Evolutionary conservation across 2,113 vertebrate genomes (phyloP).

Genomic region (Anoplopoma fimbria): DNA sequence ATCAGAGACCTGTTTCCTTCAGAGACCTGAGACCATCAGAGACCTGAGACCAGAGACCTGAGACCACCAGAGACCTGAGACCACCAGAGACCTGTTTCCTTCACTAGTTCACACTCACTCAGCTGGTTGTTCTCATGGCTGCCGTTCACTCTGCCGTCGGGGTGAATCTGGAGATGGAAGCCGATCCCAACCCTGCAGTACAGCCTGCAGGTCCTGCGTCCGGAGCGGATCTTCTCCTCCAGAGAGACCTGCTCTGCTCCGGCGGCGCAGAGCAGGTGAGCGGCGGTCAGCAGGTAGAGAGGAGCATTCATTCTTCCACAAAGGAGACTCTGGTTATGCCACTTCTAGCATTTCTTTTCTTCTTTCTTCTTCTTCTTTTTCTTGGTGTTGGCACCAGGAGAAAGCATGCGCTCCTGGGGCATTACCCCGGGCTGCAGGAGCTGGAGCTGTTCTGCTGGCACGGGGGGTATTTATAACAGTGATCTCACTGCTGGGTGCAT

Average conservation of each 20-base stretch:
- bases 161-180: slow-evolving; percentile 97
- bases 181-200: slow-evolving; percentile 97
- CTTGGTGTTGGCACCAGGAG: too few species aligned
- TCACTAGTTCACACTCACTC: too few species aligned
- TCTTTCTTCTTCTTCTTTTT: slow-evolving; percentile 58
- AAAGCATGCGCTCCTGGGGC: slow-evolving; percentile 75
- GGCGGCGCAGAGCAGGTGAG: slow-evolving; percentile 83
- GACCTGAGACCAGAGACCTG: too few species aligned
- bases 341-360: slow-evolving; percentile 79
- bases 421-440: slow-evolving; percentile 74
- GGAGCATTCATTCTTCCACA: slow-evolving; percentile 90
- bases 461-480: slow-evolving; percentile 94
- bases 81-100: too few species aligned
- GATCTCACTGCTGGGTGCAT: slow-evolving; percentile 89
- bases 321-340: slow-evolving; percentile 72
- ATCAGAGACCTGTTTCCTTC: too few species aligned
- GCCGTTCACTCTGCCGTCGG: slow-evolving; percentile 95
- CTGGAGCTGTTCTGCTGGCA: slow-evolving; percentile 78
- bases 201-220: slow-evolving; percentile 93
- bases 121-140: slow-evolving; percentile 91
- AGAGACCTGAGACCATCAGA: too few species aligned
- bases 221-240: slow-evolving; percentile 80
- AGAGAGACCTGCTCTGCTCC: slow-evolving; percentile 74
- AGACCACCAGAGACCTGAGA: too few species aligned
- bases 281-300: slow-evolving; percentile 85